Percentiles rank a stretch among this genome's conserved stretches.
Evolutionary conservation across 2,888 invertebrate species (phyloP).

Genomic region (Melanotus villosus): DNA sequence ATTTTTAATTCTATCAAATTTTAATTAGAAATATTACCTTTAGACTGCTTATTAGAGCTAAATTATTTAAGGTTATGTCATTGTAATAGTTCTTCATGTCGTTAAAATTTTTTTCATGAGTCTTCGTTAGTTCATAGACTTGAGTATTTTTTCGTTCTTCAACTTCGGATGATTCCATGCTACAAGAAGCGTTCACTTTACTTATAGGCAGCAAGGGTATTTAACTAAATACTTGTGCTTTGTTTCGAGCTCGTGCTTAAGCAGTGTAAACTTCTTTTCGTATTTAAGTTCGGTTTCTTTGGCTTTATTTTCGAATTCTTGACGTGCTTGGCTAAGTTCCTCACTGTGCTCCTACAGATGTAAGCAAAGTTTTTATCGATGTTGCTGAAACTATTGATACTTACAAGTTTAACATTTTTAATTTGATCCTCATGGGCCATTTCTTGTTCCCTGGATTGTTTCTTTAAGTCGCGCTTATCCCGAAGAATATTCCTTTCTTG

Average conservation of each 20-base stretch:
- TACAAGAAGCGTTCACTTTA: constrained; percentile 54
- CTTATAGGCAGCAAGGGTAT: neutral
- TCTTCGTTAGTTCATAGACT: constrained; percentile 82
- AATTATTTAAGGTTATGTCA: constrained; percentile 93
- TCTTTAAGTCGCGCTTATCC: constrained; percentile 80
- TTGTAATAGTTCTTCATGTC: constrained; percentile 97
- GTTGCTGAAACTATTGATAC: constrained; percentile 42
- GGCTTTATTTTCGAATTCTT: constrained; percentile 77
- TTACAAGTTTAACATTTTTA: constrained; percentile 78
- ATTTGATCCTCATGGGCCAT: constrained; percentile 81
- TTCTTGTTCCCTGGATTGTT: constrained; percentile 78
- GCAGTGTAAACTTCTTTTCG: constrained; percentile 81
- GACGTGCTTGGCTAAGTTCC: constrained; percentile 73
- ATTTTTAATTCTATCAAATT: too few relatives aligned
- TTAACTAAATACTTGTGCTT: constrained; percentile 70
- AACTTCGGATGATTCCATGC: constrained; percentile 89
- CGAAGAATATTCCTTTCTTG: constrained; percentile 84
- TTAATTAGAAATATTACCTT: too few relatives aligned
- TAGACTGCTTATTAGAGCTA: constrained; percentile 90
- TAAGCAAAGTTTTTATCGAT: too few relatives aligned
- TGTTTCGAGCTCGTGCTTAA: constrained; percentile 80
- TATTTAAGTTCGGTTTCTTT: constrained; percentile 79
- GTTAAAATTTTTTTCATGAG: constrained; percentile 88
- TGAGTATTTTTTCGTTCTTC: constrained; percentile 94
- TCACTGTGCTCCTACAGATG: constrained; percentile 67